Percentiles rank a stretch among this genome's conserved stretches.
Conservation (phyloP, 2,888 invertebrate species). For the Athetis lepigone region DNA sequence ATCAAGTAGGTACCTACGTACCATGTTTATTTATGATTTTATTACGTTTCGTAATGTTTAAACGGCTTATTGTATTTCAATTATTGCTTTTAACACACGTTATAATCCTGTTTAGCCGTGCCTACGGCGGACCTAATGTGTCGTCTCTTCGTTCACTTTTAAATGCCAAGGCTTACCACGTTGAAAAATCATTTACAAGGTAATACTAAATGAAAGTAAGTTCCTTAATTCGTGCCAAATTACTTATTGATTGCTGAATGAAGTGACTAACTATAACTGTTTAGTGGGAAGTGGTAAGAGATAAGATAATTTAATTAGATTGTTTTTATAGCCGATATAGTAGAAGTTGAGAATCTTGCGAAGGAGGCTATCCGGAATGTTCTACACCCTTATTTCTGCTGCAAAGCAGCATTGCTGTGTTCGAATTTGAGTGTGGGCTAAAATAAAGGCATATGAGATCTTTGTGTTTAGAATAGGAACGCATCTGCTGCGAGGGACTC, state of each 20-base stretch:
- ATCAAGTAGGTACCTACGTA: constrained; percentile 12
- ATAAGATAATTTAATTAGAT: not conserved
- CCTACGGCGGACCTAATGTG: constrained; percentile 68
- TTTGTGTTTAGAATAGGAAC: too few species aligned
- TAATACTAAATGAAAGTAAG: constrained; percentile 68
- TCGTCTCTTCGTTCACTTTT: constrained; percentile 77
- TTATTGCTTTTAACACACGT: constrained; percentile 67
- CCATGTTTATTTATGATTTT: constrained; percentile 53
- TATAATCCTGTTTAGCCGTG: constrained; percentile 68
- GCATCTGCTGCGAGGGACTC: too few species aligned
- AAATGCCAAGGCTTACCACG: constrained; percentile 80
- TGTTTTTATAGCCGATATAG: too few species aligned
- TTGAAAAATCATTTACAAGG: constrained; percentile 71
- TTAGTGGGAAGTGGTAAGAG: constrained; percentile 13
- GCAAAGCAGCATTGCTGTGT: too few species aligned
- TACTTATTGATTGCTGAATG: constrained; percentile 42
- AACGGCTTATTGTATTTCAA: constrained; percentile 68
- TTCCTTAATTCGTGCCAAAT: constrained; percentile 50
- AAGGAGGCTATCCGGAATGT: too few species aligned
- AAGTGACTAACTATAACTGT: constrained; percentile 2
- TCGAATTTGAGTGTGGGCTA: too few species aligned
- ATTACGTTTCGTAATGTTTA: constrained; percentile 59
- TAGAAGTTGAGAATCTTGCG: too few species aligned
- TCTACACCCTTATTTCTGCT: too few species aligned
- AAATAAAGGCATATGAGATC: too few species aligned